These are phyloP conservation scores for Euwallacea similis DNA, from an alignment of 1,140 invertebrate species.

Conservation along the genomic window DNA sequence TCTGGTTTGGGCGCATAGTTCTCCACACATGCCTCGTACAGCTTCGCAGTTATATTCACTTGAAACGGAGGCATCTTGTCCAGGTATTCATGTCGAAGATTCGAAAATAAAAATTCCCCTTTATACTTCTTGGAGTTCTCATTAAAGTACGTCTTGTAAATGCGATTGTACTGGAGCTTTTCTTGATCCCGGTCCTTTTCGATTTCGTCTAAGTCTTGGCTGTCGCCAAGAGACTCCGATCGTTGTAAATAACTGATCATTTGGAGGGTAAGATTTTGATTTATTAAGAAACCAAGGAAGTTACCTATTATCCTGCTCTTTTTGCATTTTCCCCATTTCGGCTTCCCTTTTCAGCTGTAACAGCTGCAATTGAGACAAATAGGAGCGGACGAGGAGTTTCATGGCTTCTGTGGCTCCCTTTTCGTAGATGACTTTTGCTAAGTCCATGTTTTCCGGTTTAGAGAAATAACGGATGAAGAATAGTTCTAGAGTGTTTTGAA, in stretches of 20 bases:
- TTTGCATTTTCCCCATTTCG: constrained; percentile 5
- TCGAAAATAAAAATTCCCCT: constrained; percentile 55
- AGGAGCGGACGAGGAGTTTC: constrained; percentile 60
- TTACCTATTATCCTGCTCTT: constrained; percentile 11
- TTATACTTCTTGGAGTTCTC: constrained; percentile 43
- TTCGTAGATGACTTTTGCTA: constrained; percentile 53
- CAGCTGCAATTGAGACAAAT: constrained; percentile 58
- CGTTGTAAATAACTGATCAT: too few species aligned
- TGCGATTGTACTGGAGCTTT: constrained; percentile 41
- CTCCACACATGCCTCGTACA: constrained; percentile 46
- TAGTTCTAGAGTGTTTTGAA: constrained; percentile 61
- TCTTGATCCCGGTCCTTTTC: constrained; percentile 44
- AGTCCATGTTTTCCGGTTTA: constrained; percentile 47
- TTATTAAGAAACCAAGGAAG: neutral
- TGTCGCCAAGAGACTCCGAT: neutral
- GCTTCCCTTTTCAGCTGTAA: constrained; percentile 43
- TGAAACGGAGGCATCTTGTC: constrained; percentile 58
- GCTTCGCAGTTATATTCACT: constrained; percentile 47
- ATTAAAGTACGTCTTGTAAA: constrained; percentile 45
- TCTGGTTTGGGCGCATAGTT: constrained; percentile 32
- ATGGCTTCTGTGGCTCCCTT: constrained; percentile 58
- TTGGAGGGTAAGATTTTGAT: too few species aligned
- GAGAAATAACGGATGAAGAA: constrained; percentile 57
- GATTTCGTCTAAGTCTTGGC: constrained; percentile 38
- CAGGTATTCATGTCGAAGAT: constrained; percentile 56